phyloP scores from a whole-genome alignment of 2,797 vertebrate genomes.

The Sebastolobus alascanus region DNA sequence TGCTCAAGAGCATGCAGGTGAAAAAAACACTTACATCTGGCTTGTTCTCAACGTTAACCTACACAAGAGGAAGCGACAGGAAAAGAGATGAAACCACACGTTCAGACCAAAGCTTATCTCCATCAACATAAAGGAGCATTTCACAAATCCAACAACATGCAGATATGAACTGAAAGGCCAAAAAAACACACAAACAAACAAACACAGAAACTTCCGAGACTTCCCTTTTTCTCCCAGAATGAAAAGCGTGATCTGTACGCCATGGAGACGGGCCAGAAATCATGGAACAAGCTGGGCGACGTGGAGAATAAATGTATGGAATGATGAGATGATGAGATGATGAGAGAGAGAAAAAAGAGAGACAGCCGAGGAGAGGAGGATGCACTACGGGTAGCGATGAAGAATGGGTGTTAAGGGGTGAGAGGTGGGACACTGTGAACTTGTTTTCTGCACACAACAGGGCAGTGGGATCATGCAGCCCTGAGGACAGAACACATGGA shows the following conservation, averaged over 20 bases:
- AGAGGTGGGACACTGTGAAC: slow-evolving; percentile 51
- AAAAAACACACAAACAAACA: not conserved
- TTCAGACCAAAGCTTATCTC: slow-evolving; percentile 6
- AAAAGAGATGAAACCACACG: slow-evolving; percentile 64
- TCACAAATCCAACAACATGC: slow-evolving; percentile 30
- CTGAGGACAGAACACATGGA: slow-evolving; percentile 68
- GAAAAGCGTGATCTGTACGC: slow-evolving; percentile 97
- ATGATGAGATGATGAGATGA: slow-evolving; percentile 43
- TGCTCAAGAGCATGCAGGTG: slow-evolving; percentile 40
- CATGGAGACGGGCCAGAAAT: slow-evolving; percentile 86
- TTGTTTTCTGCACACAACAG: slow-evolving; percentile 64
- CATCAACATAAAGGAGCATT: not conserved
- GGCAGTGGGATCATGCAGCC: slow-evolving; percentile 68
- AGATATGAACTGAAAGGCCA: slow-evolving; percentile 16
- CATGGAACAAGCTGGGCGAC: slow-evolving; percentile 81
- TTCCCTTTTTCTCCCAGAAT: slow-evolving; percentile 99
- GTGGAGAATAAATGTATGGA: slow-evolving; percentile 62
- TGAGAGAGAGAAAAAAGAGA: not conserved
- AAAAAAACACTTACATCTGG: slow-evolving; percentile 89
- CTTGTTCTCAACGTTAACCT: slow-evolving; percentile 97
- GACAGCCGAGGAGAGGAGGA: slow-evolving; percentile 29
- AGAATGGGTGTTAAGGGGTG: slow-evolving; percentile 45
- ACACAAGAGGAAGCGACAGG: slow-evolving; percentile 72
- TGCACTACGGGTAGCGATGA: slow-evolving; percentile 30
- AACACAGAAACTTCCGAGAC: slow-evolving; percentile 76